phyloP scores from a whole-genome alignment of 2,113 vertebrate genomes.

The Coracopsis vasa region DNA sequence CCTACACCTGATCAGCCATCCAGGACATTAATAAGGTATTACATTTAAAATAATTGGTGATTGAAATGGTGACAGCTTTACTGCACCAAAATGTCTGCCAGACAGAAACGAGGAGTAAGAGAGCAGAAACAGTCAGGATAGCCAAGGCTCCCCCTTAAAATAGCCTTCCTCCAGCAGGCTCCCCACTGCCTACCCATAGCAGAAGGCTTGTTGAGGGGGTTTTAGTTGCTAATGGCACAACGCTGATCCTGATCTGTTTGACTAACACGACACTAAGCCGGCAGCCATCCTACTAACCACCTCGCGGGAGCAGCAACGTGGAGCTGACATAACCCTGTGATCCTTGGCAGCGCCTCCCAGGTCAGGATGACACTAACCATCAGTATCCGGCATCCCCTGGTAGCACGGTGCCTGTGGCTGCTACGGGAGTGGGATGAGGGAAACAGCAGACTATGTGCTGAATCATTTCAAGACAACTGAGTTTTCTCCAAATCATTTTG shows the following conservation, averaged over 20 bases:
- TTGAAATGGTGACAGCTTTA: constrained; percentile 61
- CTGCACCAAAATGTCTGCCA: constrained; percentile 56
- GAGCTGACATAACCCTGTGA: fast-evolving
- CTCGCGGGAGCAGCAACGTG: fast-evolving
- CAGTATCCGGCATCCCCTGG: fast-evolving
- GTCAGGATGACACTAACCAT: fast-evolving
- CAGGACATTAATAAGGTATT: background rate
- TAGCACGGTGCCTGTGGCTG: fast-evolving
- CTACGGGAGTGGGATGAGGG: fast-evolving
- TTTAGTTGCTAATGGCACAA: background rate
- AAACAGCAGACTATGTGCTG: background rate
- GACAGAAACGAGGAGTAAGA: constrained; percentile 38
- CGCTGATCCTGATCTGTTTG: background rate
- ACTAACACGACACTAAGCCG: background rate
- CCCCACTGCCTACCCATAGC: fast-evolving
- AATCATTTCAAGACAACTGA: fast-evolving
- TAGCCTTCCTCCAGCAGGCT: constrained; percentile 20
- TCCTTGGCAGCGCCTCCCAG: background rate
- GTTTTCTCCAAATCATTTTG: background rate
- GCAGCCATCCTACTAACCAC: background rate
- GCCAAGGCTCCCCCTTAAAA: background rate
- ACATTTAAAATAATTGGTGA: background rate
- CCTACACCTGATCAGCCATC: background rate
- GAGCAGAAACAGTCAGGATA: background rate
- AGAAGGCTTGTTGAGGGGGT: background rate